Evolutionary conservation across 1,140 invertebrate species (phyloP).

Genomic region (Drosophila pandora): DNA sequence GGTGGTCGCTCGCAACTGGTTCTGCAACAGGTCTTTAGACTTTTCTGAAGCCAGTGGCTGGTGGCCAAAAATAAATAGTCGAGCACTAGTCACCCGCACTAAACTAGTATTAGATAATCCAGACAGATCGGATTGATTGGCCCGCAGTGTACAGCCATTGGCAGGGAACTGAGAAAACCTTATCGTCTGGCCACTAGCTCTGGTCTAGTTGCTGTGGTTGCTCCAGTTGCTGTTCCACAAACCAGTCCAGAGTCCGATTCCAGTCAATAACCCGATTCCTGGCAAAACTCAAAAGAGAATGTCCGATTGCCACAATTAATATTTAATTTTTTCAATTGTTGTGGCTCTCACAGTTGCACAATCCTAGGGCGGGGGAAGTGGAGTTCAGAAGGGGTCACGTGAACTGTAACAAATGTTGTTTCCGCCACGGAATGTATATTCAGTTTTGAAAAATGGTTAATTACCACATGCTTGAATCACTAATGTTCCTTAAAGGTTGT

Average conservation of each 20-base stretch:
- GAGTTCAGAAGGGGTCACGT: constrained; percentile 23
- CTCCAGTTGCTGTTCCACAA: constrained; percentile 9
- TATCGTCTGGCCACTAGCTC: constrained; percentile 6
- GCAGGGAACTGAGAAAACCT: background rate
- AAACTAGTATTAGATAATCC: constrained; percentile 56
- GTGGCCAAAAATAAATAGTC: constrained; percentile 41
- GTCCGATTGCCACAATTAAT: constrained; percentile 59
- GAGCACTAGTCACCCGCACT: constrained; percentile 30
- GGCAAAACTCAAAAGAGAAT: constrained; percentile 53
- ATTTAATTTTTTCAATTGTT: constrained; percentile 51
- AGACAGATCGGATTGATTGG: constrained; percentile 19
- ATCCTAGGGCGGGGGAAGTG: constrained; percentile 2
- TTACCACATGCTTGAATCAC: constrained; percentile 20
- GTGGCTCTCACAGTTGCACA: constrained; percentile 41
- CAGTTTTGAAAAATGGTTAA: constrained; percentile 13
- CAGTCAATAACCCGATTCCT: constrained; percentile 37
- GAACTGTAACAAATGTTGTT: constrained; percentile 55
- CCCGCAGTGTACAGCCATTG: background rate
- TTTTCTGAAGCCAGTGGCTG: constrained; percentile 29
- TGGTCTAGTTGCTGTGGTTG: background rate
- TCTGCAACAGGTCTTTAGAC: constrained; percentile 46
- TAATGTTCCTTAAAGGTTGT: constrained; percentile 19
- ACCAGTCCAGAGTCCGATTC: constrained; percentile 29
- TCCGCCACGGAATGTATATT: constrained; percentile 27
- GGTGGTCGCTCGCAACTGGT: constrained; percentile 53